Conservation (phyloP, 2,113 vertebrate genomes). For the Redunca redunca region DNA sequence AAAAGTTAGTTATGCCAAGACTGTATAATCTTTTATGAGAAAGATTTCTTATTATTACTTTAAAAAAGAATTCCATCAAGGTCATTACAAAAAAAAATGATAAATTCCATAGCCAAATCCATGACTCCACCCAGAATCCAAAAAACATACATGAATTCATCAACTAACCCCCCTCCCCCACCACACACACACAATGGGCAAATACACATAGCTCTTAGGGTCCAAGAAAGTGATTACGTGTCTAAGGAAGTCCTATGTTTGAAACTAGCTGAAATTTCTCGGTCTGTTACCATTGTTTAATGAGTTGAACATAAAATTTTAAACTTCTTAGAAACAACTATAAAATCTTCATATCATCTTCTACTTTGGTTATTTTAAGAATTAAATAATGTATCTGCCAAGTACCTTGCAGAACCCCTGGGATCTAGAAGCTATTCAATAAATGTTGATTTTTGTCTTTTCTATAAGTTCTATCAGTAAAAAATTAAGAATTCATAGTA, state of each 20-base stretch:
- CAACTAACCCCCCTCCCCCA: neutral
- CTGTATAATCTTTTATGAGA: neutral
- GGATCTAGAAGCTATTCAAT: neutral
- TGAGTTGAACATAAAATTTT: neutral
- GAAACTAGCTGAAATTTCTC: neutral
- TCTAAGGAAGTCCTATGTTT: neutral
- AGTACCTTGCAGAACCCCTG: neutral
- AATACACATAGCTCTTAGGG: neutral
- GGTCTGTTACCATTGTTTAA: neutral
- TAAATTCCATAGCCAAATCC: neutral
- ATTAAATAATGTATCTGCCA: neutral
- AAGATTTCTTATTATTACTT: neutral
- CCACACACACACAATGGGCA: neutral
- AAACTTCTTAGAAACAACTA: neutral
- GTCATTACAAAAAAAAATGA: neutral
- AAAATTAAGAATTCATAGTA: slow-evolving; percentile 22
- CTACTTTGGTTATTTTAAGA: neutral
- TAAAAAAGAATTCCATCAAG: neutral
- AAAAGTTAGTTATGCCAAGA: neutral
- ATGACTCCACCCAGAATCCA: neutral
- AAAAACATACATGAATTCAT: neutral
- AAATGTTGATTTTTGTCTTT: neutral
- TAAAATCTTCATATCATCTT: neutral
- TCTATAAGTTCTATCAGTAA: neutral
- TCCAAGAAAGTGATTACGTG: neutral